Base-by-base conservation (phyloP, 2,888 invertebrate species). In the Pyrgus malvae region DNA sequence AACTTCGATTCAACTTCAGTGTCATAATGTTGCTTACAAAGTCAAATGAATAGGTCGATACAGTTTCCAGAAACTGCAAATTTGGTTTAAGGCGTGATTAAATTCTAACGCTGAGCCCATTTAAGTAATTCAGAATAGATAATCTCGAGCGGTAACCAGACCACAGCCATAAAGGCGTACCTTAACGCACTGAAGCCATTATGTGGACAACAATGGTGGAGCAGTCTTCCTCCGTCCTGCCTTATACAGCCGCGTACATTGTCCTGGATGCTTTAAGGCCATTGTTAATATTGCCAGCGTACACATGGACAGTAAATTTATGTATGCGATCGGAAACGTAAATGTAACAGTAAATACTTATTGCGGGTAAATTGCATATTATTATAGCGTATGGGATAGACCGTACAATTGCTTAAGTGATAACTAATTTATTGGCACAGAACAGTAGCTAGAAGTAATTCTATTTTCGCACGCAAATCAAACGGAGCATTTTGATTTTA, bases 171-270 rank as follows among this genome's bases (percentile, higher is more conserved):
- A 44, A 44, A 42, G 51, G 51, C 2, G 12, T 19, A 19, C 42
- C 42, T 42, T 50, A 50, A 25, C 42, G 42, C 50, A 42, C 42
- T 42, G 42, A 6, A 33, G 16, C 51, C 51, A 44, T 49, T 49
- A 51, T 44, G 42, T 50, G 51, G 44, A 51, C 51, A 51, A 51
- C 51, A 51, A 51, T 51, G 51, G 51, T 19, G 44, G 37, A 44
- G 27, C 51, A 51, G 51, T 51, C 51, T 51, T 44, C 51, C 21
- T 27, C 44, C 37, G 44, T 42, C 42, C 33, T 12, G 33, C 50
- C 50, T 41, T 50, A 42, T 50, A 50, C 41, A 50, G 50, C 31
- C 23, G 19, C 29, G 21, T 35, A 50, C 50, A 50, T 50, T 50
- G 50, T 50, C 50, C 50, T 41, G 33, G 12, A 21, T 42, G 41